A percentile compares a stretch with the other conserved stretches of the same genome.
phyloP scores from a whole-genome alignment of 37 sponge, comb jelly and placozoan species.

The Cliona cf. orientalis region DNA sequence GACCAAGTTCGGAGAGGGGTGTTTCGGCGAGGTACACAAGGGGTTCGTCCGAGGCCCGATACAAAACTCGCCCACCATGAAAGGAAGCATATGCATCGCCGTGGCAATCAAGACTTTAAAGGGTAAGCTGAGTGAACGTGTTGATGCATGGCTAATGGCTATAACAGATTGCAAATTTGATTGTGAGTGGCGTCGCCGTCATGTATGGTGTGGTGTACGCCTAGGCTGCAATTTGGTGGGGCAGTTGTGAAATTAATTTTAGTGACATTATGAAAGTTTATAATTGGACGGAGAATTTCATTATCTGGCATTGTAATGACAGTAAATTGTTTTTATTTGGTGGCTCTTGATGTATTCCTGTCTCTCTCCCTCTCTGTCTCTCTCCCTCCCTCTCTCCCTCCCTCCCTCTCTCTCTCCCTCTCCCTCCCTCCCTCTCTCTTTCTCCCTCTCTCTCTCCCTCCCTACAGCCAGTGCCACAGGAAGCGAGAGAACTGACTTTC shows the following conservation, averaged over 20 bases:
- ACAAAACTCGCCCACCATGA: conserved; percentile 28
- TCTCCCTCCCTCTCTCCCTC: background rate
- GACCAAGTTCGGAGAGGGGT: conserved; percentile 66
- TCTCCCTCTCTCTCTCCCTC: background rate
- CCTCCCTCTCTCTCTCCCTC: background rate
- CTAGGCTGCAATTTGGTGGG: no score
- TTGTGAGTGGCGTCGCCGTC: no score
- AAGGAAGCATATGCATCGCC: conserved; percentile 35
- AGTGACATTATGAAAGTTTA: no score
- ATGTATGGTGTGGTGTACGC: no score
- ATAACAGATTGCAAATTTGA: no score
- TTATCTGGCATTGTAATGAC: no score
- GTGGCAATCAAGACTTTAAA: conserved; percentile 72
- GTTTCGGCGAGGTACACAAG: conserved; percentile 78
- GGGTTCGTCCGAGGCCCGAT: conserved; percentile 57
- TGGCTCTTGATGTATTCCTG: no score
- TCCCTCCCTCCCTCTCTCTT: no score
- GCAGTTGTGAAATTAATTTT: background rate
- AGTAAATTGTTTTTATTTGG: no score
- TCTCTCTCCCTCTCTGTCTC: background rate
- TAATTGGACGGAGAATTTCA: no score
- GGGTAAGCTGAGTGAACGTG: conserved; percentile 18
- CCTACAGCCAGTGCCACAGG: conserved; percentile 53
- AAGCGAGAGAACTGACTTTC: conserved; percentile 69
- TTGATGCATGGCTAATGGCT: background rate